These are phyloP conservation scores for Myotis myotis DNA, from an alignment of 2,797 vertebrate genomes.

Conservation along the genomic window DNA sequence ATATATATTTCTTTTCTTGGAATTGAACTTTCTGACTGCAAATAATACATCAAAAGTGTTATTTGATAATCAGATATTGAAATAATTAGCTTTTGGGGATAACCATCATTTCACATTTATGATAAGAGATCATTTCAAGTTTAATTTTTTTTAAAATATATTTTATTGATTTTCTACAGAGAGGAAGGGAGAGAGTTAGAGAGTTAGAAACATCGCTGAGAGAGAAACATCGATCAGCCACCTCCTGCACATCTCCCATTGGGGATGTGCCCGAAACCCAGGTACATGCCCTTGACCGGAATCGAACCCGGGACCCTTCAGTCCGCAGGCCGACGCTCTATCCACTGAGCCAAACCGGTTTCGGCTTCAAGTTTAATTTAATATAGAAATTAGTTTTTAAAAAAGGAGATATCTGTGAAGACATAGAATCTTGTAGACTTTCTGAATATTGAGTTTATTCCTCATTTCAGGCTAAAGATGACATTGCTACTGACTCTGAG, in stretches of 20 bases:
- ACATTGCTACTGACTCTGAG: not conserved
- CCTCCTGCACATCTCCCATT: too few relatives aligned
- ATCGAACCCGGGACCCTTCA: too few relatives aligned
- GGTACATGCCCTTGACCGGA: too few relatives aligned
- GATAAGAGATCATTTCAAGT: not conserved
- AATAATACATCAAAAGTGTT: not conserved
- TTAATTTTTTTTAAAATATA: too few relatives aligned
- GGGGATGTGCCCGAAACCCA: too few relatives aligned
- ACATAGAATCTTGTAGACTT: not conserved
- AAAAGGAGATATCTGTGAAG: not conserved
- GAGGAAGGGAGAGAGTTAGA: too few relatives aligned
- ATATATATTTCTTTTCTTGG: not conserved
- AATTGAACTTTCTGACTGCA: not conserved
- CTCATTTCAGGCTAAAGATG: conserved; percentile 20
- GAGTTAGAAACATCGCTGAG: too few relatives aligned
- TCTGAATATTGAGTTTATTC: not conserved
- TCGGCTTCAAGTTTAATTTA: not conserved
- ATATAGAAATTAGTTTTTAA: not conserved
- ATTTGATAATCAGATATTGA: not conserved
- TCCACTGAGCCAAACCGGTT: too few relatives aligned
- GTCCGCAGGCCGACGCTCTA: too few relatives aligned
- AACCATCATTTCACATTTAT: not conserved
- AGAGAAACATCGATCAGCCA: too few relatives aligned
- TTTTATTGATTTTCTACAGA: too few relatives aligned
- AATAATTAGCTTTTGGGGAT: not conserved